A percentile compares a stretch with the other conserved stretches of the same genome.
Conservation (phyloP, 2,113 vertebrate species). For the Aplodontia rufa region DNA sequence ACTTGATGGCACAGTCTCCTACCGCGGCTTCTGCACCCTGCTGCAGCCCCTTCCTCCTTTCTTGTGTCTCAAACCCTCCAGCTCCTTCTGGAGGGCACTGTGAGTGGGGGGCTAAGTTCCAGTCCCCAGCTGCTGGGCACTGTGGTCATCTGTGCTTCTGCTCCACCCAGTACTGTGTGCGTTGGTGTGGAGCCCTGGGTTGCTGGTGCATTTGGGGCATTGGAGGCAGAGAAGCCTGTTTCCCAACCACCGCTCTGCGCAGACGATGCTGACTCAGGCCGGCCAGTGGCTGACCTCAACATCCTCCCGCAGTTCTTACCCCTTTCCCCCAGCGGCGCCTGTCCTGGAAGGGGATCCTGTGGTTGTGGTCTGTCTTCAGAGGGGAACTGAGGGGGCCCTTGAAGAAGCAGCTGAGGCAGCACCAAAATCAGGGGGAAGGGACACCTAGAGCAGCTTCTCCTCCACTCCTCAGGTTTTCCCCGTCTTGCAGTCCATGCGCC, state of each 20-base stretch:
- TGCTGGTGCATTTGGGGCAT: slow-evolving; percentile 13
- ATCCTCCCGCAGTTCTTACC: not conserved
- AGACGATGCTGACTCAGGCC: slow-evolving; percentile 64
- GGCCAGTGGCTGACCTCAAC: slow-evolving; percentile 16
- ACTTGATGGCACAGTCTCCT: accelerated
- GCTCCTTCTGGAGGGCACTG: not conserved
- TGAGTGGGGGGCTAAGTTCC: not conserved
- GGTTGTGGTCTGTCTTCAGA: slow-evolving; percentile 22
- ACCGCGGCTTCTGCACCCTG: not conserved
- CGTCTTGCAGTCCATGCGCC: not conserved
- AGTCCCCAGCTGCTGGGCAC: not conserved
- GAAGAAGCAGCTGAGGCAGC: not conserved
- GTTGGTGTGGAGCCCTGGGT: not conserved
- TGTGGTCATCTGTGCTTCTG: not conserved
- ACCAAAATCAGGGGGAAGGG: not conserved
- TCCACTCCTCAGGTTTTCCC: not conserved
- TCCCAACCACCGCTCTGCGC: slow-evolving; percentile 7
- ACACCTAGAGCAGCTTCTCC: not conserved
- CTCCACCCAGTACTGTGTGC: not conserved
- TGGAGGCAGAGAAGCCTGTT: slow-evolving; percentile 32
- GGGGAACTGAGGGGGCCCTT: not conserved
- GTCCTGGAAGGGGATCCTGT: not conserved
- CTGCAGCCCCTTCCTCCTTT: accelerated
- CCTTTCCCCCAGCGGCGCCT: not conserved
- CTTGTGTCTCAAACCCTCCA: not conserved